Percentiles rank a stretch among this genome's conserved stretches.
Evolutionary conservation across 2,797 vertebrate genomes (phyloP).

Genomic region (Bufotes viridis): DNA sequence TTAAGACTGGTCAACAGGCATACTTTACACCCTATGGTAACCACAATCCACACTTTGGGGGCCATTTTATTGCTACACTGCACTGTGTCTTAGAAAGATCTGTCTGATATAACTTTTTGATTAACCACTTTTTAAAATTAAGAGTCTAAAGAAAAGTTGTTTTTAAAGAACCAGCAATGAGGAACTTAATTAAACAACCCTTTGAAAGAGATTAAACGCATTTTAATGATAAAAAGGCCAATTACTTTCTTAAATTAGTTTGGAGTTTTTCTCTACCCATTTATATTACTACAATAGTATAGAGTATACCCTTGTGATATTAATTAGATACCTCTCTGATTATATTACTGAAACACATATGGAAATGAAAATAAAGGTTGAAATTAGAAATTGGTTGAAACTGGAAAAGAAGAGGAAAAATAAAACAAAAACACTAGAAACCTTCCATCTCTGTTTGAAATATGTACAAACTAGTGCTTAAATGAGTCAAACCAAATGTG

Average conservation of each 20-base stretch:
- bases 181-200: conserved; percentile 54
- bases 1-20: no score
- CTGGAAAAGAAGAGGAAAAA: conserved; percentile 5
- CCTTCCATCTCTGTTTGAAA: neutral
- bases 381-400: conserved; percentile 18
- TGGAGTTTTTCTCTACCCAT: conserved; percentile 26
- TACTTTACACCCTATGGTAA: neutral
- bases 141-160: conserved; percentile 40
- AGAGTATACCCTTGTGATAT: conserved; percentile 50
- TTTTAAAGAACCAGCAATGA: conserved; percentile 38
- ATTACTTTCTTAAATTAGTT: conserved; percentile 58
- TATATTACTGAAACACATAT: conserved; percentile 49
- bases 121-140: conserved; percentile 23
- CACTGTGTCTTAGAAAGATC: neutral
- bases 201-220: conserved; percentile 57
- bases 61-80: neutral
- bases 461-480: neutral
- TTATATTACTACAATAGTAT: conserved; percentile 49
- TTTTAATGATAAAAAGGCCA: conserved; percentile 60
- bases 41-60: neutral
- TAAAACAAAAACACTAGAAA: neutral
- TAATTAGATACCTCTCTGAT: conserved; percentile 53
- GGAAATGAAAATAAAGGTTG: conserved; percentile 29
- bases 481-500: no score
- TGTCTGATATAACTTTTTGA: neutral